These are phyloP conservation scores for Heteromormyrus szaboi DNA, from an alignment of 2,797 vertebrate species.

Conservation along the genomic window DNA sequence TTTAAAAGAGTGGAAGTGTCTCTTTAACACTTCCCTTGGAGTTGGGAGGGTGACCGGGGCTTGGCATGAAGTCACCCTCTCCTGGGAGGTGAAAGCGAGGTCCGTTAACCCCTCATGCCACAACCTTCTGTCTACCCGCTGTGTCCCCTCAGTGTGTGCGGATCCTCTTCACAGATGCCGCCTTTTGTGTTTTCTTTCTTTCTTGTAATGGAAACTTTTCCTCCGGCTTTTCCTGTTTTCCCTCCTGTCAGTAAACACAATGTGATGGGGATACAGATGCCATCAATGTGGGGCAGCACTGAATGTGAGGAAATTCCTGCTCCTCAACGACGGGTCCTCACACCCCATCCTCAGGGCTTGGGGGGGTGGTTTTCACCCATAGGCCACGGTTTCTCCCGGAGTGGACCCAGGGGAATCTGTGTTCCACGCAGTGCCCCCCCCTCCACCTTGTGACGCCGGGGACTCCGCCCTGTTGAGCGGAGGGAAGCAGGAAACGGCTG, in stretches of 20 bases:
- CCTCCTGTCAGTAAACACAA: slow-evolving; percentile 18
- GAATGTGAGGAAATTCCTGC: slow-evolving; percentile 26
- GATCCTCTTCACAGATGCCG: background rate
- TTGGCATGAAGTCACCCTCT: background rate
- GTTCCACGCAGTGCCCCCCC: background rate
- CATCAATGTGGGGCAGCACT: background rate
- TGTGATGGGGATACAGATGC: background rate
- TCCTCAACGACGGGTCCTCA: background rate
- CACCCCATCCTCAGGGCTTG: background rate
- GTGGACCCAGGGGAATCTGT: background rate
- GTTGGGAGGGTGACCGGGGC: background rate
- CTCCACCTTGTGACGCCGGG: background rate
- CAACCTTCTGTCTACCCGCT: background rate
- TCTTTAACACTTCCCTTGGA: background rate
- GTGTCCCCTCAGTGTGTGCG: background rate
- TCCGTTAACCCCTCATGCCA: background rate
- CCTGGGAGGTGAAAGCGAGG: background rate
- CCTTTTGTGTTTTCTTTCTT: background rate
- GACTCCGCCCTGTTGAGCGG: background rate
- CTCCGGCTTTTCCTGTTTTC: slow-evolving; percentile 15
- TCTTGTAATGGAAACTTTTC: background rate
- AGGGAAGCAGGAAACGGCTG: slow-evolving; percentile 23
- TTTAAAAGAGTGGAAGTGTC: background rate
- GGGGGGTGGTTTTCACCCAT: slow-evolving; percentile 13
- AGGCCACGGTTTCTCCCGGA: slow-evolving; percentile 11